Percentiles rank a stretch among this genome's conserved stretches.
These are phyloP conservation scores for Leucosticte australis DNA, from an alignment of 2,113 vertebrate species.

Conservation along the genomic window DNA sequence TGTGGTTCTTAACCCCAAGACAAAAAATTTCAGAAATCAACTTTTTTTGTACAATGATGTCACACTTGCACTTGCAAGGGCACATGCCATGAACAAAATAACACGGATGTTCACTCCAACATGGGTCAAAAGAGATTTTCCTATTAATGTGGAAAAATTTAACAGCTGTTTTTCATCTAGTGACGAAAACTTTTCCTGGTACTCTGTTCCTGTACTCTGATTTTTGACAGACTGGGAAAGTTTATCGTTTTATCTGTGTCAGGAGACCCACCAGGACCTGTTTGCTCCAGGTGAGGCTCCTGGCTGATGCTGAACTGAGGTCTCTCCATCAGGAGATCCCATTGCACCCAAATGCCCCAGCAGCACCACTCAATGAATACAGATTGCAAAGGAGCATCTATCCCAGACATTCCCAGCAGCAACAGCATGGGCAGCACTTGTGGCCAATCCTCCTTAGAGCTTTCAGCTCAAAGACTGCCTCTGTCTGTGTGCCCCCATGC, in stretches of 20 bases:
- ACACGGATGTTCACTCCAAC: not conserved
- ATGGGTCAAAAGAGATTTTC: not conserved
- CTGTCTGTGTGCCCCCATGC: not conserved
- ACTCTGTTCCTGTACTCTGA: not conserved
- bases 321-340: fast-evolving
- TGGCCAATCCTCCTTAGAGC: not conserved
- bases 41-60: not conserved
- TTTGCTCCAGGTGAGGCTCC: not conserved
- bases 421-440: not conserved
- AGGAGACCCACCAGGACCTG: not conserved
- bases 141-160: not conserved
- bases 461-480: not conserved
- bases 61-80: not conserved
- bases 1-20: not conserved
- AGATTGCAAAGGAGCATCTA: not conserved
- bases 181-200: not conserved
- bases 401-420: not conserved
- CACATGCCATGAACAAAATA: not conserved
- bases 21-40: not conserved
- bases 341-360: fast-evolving
- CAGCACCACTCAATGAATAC: not conserved
- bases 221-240: not conserved
- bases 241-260: not conserved
- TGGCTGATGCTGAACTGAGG: not conserved
- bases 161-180: not conserved